phyloP scores from a whole-genome alignment of 2,888 invertebrate genomes.

The Agrotis exclamationis region DNA sequence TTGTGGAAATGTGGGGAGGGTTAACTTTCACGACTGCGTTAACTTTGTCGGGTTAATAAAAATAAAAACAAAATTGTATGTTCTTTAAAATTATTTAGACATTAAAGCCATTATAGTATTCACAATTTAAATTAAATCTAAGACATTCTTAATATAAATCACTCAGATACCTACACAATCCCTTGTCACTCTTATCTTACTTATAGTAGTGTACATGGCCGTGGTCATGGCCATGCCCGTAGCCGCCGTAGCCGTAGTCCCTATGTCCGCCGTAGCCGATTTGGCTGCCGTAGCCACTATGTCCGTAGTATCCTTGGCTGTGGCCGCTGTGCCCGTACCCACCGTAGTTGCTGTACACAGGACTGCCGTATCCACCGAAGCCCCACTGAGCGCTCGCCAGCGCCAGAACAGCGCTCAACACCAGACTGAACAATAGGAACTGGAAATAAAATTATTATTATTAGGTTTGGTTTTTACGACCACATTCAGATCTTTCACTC shows the following conservation, averaged over 20 bases:
- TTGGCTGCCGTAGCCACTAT: not conserved
- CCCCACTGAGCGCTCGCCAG: conserved; percentile 15
- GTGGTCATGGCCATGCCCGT: not conserved
- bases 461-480: not conserved
- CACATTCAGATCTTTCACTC: not conserved
- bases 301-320: not conserved
- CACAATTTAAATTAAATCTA: too few species aligned
- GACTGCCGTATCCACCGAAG: not conserved
- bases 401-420: conserved; percentile 38
- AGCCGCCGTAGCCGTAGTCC: not conserved
- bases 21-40: too few species aligned
- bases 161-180: too few species aligned
- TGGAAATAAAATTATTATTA: conserved; percentile 18
- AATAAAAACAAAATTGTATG: too few species aligned
- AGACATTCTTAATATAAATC: too few species aligned
- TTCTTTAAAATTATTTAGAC: too few species aligned
- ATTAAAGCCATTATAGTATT: too few species aligned
- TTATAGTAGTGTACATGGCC: too few species aligned
- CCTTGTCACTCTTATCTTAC: too few species aligned
- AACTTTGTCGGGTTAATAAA: too few species aligned
- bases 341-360: not conserved
- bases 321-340: conserved; percentile 7
- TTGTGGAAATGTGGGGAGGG: too few species aligned
- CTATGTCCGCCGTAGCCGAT: not conserved
- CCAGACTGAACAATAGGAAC: conserved; percentile 42